These are phyloP conservation scores for Protaetia brevitarsis DNA, from an alignment of 1,140 invertebrate species.

Conservation along the genomic window DNA sequence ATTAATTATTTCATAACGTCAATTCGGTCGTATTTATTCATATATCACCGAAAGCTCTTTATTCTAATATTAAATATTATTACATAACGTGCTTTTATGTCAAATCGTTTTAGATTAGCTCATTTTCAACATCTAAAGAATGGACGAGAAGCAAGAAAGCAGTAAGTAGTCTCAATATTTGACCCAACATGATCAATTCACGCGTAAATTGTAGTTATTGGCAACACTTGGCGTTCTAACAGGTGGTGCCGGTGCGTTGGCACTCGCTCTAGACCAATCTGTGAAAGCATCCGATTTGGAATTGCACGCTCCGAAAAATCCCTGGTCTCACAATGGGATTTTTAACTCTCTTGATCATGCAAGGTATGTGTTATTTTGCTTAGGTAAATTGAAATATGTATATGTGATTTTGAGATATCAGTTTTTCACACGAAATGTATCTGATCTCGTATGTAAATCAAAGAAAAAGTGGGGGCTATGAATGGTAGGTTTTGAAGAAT, in stretches of 20 bases:
- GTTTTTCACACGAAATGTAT: too few relatives aligned
- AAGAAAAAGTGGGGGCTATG: too few relatives aligned
- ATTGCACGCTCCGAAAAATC: slow-evolving; percentile 76
- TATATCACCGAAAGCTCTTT: background rate
- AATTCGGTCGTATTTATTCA: background rate
- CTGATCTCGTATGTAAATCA: too few relatives aligned
- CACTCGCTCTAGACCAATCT: slow-evolving; percentile 83
- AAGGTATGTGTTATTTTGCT: slow-evolving; percentile 53
- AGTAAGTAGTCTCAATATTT: slow-evolving; percentile 57
- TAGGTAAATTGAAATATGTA: too few relatives aligned
- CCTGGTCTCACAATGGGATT: slow-evolving; percentile 78
- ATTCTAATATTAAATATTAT: background rate
- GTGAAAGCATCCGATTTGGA: slow-evolving; percentile 77
- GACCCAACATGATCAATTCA: background rate
- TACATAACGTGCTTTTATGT: slow-evolving; percentile 38
- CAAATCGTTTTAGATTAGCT: slow-evolving; percentile 55
- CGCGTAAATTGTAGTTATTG: slow-evolving; percentile 63
- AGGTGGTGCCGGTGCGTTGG: slow-evolving; percentile 74
- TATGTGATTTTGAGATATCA: too few relatives aligned
- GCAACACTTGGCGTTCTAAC: slow-evolving; percentile 74
- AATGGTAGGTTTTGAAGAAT: too few relatives aligned
- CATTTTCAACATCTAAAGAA: slow-evolving; percentile 66
- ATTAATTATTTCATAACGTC: background rate
- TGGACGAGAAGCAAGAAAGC: slow-evolving; percentile 72
- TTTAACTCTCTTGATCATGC: slow-evolving; percentile 80